phyloP scores from a whole-genome alignment of 2,797 vertebrate species.

The Zalophus californianus region DNA sequence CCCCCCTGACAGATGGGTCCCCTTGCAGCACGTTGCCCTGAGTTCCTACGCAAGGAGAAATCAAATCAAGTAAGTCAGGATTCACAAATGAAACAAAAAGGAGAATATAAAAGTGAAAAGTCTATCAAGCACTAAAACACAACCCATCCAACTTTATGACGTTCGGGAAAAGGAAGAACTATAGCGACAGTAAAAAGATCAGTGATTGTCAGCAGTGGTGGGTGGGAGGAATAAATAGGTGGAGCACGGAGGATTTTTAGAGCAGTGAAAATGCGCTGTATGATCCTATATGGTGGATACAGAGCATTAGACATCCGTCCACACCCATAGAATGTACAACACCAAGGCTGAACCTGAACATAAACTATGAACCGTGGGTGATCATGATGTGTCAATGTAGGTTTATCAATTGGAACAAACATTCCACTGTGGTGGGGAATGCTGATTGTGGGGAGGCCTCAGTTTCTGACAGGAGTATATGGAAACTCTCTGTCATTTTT shows the following conservation, averaged over 20 bases:
- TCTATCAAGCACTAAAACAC: not conserved
- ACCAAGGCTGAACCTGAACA: not conserved
- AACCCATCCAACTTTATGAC: not conserved
- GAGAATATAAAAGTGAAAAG: not conserved
- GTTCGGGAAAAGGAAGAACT: slow-evolving; percentile 6
- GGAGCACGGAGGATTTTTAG: not conserved
- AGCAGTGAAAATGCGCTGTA: not conserved
- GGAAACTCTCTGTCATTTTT: not conserved
- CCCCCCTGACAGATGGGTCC: slow-evolving; percentile 89
- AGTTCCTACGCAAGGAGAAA: slow-evolving; percentile 83
- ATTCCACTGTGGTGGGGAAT: rapidly evolving
- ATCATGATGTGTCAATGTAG: not conserved
- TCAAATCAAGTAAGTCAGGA: slow-evolving; percentile 21
- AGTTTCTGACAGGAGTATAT: not conserved
- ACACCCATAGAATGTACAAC: not conserved
- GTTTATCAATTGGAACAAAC: not conserved
- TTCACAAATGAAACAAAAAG: slow-evolving; percentile 26
- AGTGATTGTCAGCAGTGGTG: not conserved
- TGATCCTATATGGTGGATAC: not conserved
- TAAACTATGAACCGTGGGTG: not conserved
- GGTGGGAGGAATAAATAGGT: rapidly evolving
- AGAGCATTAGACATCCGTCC: not conserved
- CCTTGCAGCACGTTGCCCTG: slow-evolving; percentile 83
- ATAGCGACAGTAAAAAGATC: not conserved
- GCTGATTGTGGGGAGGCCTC: not conserved